A percentile compares a stretch with the other conserved stretches of the same genome.
Conservation (phyloP, 2,113 vertebrate genomes). For the Misgurnus anguillicaudatus region DNA sequence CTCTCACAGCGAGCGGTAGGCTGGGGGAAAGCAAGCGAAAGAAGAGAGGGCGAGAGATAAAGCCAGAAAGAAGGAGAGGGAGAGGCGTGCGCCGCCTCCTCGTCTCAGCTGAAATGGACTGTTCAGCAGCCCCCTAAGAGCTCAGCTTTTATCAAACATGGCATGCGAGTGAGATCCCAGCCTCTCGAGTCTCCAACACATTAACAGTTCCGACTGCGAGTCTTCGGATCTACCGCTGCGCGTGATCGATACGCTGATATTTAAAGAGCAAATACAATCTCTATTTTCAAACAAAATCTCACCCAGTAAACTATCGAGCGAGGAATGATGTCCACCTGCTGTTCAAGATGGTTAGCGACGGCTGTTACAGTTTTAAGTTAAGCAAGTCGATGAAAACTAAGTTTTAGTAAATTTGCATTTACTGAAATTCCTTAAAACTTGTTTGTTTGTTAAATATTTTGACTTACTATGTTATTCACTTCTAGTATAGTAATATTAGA, state of each 20-base stretch:
- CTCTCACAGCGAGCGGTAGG: constrained; percentile 27
- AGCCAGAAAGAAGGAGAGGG: background rate
- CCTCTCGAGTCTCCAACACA: constrained; percentile 40
- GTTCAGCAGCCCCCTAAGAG: constrained; percentile 36
- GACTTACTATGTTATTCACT: too few relatives aligned
- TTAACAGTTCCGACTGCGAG: constrained; percentile 33
- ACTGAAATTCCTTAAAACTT: too few relatives aligned
- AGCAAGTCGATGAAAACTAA: background rate
- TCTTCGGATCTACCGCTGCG: background rate
- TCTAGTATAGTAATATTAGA: too few relatives aligned
- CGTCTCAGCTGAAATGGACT: constrained; percentile 30
- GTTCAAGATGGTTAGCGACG: constrained; percentile 10
- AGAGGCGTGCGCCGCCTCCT: constrained; percentile 10
- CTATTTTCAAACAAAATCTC: constrained; percentile 39
- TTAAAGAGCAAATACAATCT: constrained; percentile 45
- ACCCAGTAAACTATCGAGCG: constrained; percentile 27
- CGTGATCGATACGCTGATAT: constrained; percentile 34
- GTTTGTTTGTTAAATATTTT: too few relatives aligned
- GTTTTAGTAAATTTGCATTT: too few relatives aligned
- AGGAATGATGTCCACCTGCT: background rate
- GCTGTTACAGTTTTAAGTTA: background rate
- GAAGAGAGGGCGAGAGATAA: constrained; percentile 26
- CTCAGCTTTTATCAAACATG: constrained; percentile 39
- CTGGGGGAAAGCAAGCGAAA: constrained; percentile 10
- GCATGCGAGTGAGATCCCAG: constrained; percentile 43